These are phyloP conservation scores for Engystomops pustulosus DNA, from an alignment of 2,113 vertebrate species.

Conservation along the genomic window DNA sequence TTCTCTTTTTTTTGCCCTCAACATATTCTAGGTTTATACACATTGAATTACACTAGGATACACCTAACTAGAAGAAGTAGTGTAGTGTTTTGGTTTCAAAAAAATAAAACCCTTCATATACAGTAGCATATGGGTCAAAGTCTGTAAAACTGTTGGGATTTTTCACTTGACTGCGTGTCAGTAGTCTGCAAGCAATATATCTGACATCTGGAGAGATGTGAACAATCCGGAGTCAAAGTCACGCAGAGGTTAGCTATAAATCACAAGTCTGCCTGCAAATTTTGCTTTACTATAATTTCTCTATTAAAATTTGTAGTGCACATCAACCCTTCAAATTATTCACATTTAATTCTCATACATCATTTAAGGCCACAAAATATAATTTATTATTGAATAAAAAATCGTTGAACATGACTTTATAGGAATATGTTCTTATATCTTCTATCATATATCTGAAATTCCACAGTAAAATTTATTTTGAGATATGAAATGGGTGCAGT, in stretches of 20 bases:
- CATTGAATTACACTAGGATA: not conserved
- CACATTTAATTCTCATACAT: not conserved
- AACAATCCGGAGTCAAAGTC: slow-evolving; percentile 50
- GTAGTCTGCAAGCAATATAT: slow-evolving; percentile 38
- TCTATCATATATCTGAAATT: no score
- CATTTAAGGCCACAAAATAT: not conserved
- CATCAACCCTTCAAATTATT: not conserved
- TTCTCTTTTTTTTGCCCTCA: no score
- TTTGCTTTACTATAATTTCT: slow-evolving; percentile 29
- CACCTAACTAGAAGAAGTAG: not conserved
- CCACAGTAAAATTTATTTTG: no score
- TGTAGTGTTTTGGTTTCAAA: slow-evolving; percentile 21
- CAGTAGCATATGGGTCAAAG: slow-evolving; percentile 46
- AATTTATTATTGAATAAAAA: slow-evolving; percentile 5
- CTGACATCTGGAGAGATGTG: slow-evolving; percentile 50
- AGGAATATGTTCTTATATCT: no score
- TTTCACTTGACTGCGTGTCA: slow-evolving; percentile 45
- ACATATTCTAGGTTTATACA: no score
- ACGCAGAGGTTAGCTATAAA: slow-evolving; percentile 43
- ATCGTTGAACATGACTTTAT: not conserved
- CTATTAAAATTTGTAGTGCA: not conserved
- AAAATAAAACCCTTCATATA: slow-evolving; percentile 31
- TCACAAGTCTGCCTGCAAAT: slow-evolving; percentile 46
- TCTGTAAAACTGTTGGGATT: slow-evolving; percentile 46
- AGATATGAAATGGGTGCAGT: no score